phyloP scores from a whole-genome alignment of 2,797 vertebrate species.

The Otolemur crassicaudatus region DNA sequence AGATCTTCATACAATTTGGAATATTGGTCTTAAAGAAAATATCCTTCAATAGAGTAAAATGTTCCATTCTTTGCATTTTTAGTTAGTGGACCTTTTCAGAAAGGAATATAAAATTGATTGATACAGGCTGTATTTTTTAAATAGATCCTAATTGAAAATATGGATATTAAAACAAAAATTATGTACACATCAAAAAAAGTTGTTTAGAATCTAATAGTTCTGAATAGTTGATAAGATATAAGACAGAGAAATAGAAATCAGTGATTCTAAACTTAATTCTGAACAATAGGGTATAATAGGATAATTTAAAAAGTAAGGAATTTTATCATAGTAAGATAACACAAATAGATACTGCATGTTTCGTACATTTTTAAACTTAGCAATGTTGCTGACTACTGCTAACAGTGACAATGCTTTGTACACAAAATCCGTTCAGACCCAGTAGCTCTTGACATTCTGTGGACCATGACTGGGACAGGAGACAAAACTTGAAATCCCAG shows the following conservation, averaged over 20 bases:
- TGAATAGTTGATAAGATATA: background rate
- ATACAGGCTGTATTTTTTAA: background rate
- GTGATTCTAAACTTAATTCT: background rate
- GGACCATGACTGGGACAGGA: background rate
- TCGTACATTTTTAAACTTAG: background rate
- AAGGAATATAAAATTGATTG: background rate
- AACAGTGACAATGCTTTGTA: background rate
- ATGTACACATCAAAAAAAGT: background rate
- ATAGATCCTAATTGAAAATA: background rate
- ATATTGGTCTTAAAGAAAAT: background rate
- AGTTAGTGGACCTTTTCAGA: background rate
- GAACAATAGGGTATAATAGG: background rate
- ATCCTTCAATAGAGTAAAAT: background rate
- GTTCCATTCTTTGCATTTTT: background rate
- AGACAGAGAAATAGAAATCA: background rate
- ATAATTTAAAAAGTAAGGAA: background rate
- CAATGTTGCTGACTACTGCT: background rate
- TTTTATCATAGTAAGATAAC: background rate
- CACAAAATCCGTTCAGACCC: background rate
- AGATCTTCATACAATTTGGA: background rate
- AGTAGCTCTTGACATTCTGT: background rate
- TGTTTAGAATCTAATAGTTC: background rate
- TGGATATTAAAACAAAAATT: background rate
- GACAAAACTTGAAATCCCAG: background rate
- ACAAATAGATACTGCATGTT: background rate